These are phyloP conservation scores for Gadus macrocephalus DNA, from an alignment of 2,113 vertebrate species.

Conservation along the genomic window DNA sequence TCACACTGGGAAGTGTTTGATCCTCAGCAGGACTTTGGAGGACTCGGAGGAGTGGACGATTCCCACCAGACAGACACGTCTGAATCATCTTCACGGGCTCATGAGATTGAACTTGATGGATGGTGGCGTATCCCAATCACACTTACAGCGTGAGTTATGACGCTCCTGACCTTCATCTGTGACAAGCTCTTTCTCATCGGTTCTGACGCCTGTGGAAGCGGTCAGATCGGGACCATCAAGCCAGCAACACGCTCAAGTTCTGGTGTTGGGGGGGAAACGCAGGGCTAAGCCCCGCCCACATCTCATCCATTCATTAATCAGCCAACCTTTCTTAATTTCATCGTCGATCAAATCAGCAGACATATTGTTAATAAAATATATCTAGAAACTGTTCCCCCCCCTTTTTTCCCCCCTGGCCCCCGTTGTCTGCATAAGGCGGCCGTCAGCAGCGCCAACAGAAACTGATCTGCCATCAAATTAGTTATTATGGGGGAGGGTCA, in stretches of 20 bases:
- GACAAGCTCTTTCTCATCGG: too few relatives aligned
- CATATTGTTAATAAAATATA: background rate
- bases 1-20: background rate
- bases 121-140: slow-evolving; percentile 36
- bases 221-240: too few relatives aligned
- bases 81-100: slow-evolving; percentile 12
- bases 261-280: too few relatives aligned
- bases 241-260: too few relatives aligned
- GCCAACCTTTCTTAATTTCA: slow-evolving; percentile 6
- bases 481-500: background rate
- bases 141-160: slow-evolving; percentile 43
- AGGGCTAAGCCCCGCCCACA: too few relatives aligned
- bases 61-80: slow-evolving; percentile 25
- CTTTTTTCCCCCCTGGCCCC: too few relatives aligned
- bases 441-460: slow-evolving; percentile 42
- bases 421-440: background rate
- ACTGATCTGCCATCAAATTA: slow-evolving; percentile 34
- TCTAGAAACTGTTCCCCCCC: too few relatives aligned
- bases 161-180: slow-evolving; percentile 45
- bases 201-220: too few relatives aligned
- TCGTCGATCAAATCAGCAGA: slow-evolving; percentile 16
- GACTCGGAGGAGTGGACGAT: background rate
- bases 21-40: background rate
- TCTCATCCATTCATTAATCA: slow-evolving; percentile 53
- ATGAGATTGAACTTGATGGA: slow-evolving; percentile 42